Evolutionary conservation across 2,113 vertebrate genomes (phyloP), one percentile per base, ranked within the genome.

Genomic region (Ochotona curzoniae): DNA sequence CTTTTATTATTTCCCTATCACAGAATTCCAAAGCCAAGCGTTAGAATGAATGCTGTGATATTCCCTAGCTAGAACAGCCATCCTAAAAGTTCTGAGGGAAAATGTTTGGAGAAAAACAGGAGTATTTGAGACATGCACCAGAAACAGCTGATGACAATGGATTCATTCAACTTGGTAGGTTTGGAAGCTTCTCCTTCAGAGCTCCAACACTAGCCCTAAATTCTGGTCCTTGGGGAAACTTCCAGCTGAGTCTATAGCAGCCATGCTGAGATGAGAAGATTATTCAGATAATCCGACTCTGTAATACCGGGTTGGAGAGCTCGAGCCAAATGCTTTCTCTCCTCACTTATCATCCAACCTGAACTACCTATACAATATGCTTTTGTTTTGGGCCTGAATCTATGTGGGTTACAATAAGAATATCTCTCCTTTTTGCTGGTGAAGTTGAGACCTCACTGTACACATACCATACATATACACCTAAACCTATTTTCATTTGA

Each of bases 401-500:
- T 71, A 61, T 32, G 30, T 73, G 17, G 57, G 54, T 30, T 30
- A 49, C 85, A 93, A 35, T 79, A 76, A 66, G 47, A 28, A 26
- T 76, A 61, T 83, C 26, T 83, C 26, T 13, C 38, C 63, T 69
- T 89, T 70, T 13, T 64, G 38, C 38, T 18, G 61, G n/a, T 47
- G 26, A 71, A 76, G 30, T 76, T 83, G 71, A 92, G 90, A 44
- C 76, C 67, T 63, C 61, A 4, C 17, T 44, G 38, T 38, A 20
- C 18, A 79, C 10, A 7, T 26, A 23, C 51, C 75, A 70, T 85
- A 83, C 61, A 74, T 30, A 83, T 54, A 32, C 20, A 60, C 18
- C 10, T 38, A 38, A 49, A 70, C 57, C 49, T 64, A 47, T 93
- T 88, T 93, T 38, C 83, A 49, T 66, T 76, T 94, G 38, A 74